These are phyloP conservation scores for Eurytemora carolleeae DNA, from an alignment of 1,140 invertebrate species.

Conservation along the genomic window DNA sequence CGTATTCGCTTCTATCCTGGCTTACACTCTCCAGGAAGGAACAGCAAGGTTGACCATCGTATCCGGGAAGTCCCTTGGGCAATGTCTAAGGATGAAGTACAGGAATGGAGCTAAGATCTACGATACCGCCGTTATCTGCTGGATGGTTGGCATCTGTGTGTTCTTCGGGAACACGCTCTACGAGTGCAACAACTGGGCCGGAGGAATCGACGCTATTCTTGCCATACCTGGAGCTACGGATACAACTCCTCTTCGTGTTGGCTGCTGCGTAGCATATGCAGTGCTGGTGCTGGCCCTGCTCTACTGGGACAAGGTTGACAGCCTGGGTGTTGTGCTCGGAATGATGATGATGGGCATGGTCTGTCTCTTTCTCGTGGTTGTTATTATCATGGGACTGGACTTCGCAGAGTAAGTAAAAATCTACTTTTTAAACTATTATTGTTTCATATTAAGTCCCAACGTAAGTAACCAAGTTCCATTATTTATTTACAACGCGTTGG, in stretches of 20 bases:
- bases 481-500: too few species aligned
- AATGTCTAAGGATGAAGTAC: neutral
- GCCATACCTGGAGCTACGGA: neutral
- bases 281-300: neutral
- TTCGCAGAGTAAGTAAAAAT: neutral
- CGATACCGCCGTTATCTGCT: constrained; percentile 1
- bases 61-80: neutral
- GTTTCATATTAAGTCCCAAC: too few species aligned
- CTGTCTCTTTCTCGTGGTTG: neutral
- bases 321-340: constrained; percentile 1
- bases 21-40: constrained; percentile 5
- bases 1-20: constrained; percentile 2
- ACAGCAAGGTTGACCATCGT: neutral
- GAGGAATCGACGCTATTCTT: neutral
- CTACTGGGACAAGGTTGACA: neutral
- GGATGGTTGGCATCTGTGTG: neutral
- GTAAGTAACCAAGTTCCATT: too few species aligned
- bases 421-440: too few species aligned
- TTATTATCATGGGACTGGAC: neutral
- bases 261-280: neutral
- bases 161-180: constrained; percentile 5
- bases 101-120: neutral
- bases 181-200: constrained; percentile 2
- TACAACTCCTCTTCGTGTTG: neutral
- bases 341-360: neutral